Evolutionary conservation across 2,113 vertebrate species (phyloP), one percentile per base, ranked within the genome.

Genomic region (Camelus dromedarius): DNA sequence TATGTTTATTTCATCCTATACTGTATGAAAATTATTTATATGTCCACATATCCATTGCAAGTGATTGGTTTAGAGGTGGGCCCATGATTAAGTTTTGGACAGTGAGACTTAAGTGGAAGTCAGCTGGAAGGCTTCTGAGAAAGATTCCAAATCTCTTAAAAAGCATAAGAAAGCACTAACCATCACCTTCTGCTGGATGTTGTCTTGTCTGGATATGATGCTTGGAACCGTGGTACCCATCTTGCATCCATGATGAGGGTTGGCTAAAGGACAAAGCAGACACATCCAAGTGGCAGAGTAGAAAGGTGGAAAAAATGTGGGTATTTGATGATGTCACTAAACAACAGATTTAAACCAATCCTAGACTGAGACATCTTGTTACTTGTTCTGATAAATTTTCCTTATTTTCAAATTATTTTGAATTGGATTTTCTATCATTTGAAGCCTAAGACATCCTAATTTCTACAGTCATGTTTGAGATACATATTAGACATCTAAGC

Each of bases 371-470:
- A 16, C 16, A 35, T 42, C 70, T 58, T 84, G 70, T 77, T 66
- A 50, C 58, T 81, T 80, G 20, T 46, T 30, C 50, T 22, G 32
- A 48, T 73, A 60, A 72, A 67, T 46, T 66, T 97, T 70, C 35
- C 54, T 69, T 32, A 42, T 64, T 87, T 93, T 89, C 22, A 72
- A 58, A 58, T 76, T 76, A 85, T 42, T 86, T 87, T 82, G 30
- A 93, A 64, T 58, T 58, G 18, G 42, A 58, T 76, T 73, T 92
- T 54, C 91, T 95, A 70, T 70, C 91, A 70, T 70, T 62, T 87
- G 42, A 92, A 81, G 35, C 20, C n/a, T 14, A 56, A 48, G 42
- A 69, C 73, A 89, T 30, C 28, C 52, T 95, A 69, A 77, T 75
- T 83, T 52, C 60, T 35, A 83, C 3, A 13, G 22, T 94, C 28